Evolutionary conservation across 2,888 invertebrate genomes (phyloP).

Genomic region (Heliconius aoede): DNA sequence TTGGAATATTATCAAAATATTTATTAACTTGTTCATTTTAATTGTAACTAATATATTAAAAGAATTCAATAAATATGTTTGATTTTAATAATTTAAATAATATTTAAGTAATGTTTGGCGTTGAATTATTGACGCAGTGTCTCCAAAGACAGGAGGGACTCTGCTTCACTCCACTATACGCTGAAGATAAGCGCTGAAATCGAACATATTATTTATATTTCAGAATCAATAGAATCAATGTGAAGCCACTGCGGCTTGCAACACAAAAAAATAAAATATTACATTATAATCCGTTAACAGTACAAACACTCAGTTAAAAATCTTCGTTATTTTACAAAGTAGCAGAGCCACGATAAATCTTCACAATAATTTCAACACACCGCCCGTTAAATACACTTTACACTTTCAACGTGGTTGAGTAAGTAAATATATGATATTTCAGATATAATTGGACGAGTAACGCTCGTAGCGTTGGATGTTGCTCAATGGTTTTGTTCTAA

Average conservation of each 20-base stretch:
- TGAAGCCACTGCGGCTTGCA: too few species aligned
- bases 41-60: too few species aligned
- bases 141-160: too few species aligned
- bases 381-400: conserved; percentile 18
- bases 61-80: too few species aligned
- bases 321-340: neutral
- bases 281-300: neutral
- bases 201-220: too few species aligned
- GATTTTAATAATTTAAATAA: too few species aligned
- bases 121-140: too few species aligned
- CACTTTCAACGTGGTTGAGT: conserved; percentile 22
- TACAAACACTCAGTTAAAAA: neutral
- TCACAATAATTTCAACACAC: conserved; percentile 15
- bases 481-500: conserved; percentile 21
- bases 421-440: conserved; percentile 8
- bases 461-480: conserved; percentile 2
- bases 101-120: too few species aligned
- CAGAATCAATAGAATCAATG: too few species aligned
- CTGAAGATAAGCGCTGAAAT: too few species aligned
- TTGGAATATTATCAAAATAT: neutral
- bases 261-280: neutral
- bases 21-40: too few species aligned
- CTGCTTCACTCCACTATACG: too few species aligned
- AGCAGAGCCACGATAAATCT: neutral
- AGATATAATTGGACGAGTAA: conserved; percentile 24